Evolutionary conservation across 2,888 invertebrate genomes (phyloP).

Genomic region (Metallyticus violacea): DNA sequence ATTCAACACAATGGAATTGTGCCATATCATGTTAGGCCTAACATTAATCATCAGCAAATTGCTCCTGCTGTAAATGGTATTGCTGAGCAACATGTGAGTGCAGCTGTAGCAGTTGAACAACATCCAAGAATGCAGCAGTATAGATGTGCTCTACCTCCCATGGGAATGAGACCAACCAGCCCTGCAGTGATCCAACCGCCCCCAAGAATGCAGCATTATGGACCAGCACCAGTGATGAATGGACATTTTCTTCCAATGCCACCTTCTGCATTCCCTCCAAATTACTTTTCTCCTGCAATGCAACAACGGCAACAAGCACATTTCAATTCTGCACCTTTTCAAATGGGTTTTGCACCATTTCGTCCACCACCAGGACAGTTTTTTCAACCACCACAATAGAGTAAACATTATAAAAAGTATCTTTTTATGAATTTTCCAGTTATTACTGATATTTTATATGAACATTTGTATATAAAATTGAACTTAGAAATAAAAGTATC

Average conservation of each 20-base stretch:
- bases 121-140: not conserved
- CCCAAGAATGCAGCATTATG: not conserved
- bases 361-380: not conserved
- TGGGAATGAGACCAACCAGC: too few relatives aligned
- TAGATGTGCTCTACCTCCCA: too few relatives aligned
- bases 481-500: not conserved
- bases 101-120: too few relatives aligned
- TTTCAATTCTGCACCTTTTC: not conserved
- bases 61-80: too few relatives aligned
- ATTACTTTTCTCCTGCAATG: not conserved
- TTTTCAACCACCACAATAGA: not conserved
- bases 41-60: too few relatives aligned
- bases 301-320: not conserved
- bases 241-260: not conserved
- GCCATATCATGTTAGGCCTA: too few relatives aligned
- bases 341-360: not conserved
- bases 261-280: not conserved
- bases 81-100: too few relatives aligned
- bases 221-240: not conserved
- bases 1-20: not conserved
- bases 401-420: not conserved
- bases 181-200: too few relatives aligned
- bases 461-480: not conserved
- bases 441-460: too few relatives aligned
- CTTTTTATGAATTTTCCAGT: not conserved